A percentile compares a stretch with the other conserved stretches of the same genome.
phyloP scores from a whole-genome alignment of 1,140 invertebrate genomes.

The Augochlora pura region DNA sequence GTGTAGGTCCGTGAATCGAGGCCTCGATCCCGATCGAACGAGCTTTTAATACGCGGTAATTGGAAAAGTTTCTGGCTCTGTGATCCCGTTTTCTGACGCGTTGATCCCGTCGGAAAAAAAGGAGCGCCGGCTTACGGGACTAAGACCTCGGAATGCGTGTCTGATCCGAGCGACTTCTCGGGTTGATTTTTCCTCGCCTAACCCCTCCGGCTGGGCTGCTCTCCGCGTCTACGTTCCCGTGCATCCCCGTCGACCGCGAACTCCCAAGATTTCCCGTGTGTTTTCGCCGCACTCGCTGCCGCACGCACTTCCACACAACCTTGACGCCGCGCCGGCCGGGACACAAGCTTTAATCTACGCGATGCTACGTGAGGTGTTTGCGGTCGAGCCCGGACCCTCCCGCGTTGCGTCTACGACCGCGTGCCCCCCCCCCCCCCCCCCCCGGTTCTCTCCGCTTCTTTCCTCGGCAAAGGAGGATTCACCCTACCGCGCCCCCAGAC shows the following conservation, averaged over 20 bases:
- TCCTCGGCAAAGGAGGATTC: neutral
- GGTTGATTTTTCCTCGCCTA: conserved; percentile 55
- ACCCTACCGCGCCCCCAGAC: neutral
- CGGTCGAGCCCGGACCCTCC: conserved; percentile 44
- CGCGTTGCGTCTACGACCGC: neutral
- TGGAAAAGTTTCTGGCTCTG: conserved; percentile 39
- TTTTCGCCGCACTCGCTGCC: conserved; percentile 53
- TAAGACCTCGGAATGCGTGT: conserved; percentile 61
- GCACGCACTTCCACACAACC: conserved; percentile 24
- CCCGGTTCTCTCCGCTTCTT: neutral
- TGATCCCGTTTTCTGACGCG: neutral
- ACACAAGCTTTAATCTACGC: conserved; percentile 70
- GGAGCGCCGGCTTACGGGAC: conserved; percentile 17
- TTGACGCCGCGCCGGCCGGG: neutral
- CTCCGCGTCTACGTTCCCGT: conserved; percentile 16
- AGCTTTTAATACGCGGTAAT: conserved; percentile 55
- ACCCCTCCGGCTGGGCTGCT: neutral
- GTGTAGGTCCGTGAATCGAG: too few species aligned
- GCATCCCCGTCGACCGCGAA: conserved; percentile 37
- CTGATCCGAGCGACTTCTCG: conserved; percentile 53
- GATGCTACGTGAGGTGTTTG: conserved; percentile 73
- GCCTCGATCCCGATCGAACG: conserved; percentile 30
- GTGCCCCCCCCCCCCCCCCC: neutral
- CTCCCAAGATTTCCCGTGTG: conserved; percentile 72
- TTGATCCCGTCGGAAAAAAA: conserved; percentile 36